phyloP scores from a whole-genome alignment of 2,113 vertebrate genomes.

The Cyphomyrus plagiostoma region DNA sequence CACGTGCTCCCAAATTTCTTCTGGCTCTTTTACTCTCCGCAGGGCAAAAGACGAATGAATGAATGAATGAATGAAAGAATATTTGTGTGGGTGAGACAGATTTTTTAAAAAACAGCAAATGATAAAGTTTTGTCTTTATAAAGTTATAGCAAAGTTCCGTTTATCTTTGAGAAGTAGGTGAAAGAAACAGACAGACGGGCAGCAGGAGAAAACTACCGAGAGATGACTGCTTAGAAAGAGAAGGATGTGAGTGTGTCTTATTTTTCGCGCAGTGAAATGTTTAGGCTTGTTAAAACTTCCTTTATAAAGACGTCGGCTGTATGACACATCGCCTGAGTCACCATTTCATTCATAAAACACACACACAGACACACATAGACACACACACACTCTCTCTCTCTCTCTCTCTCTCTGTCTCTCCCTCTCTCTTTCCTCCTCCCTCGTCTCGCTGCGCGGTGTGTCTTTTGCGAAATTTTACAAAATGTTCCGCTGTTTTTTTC shows the following conservation, averaged over 20 bases:
- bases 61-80: constrained; percentile 41
- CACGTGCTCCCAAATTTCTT: constrained; percentile 59
- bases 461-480: constrained; percentile 50
- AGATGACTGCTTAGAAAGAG: constrained; percentile 51
- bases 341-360: constrained; percentile 72
- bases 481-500: constrained; percentile 57
- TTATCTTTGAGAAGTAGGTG: constrained; percentile 39
- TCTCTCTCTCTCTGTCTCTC: constrained; percentile 24
- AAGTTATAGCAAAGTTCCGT: constrained; percentile 45
- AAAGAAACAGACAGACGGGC: constrained; percentile 32
- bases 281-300: constrained; percentile 80
- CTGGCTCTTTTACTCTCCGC: constrained; percentile 34
- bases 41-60: constrained; percentile 35
- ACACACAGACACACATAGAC: constrained; percentile 36
- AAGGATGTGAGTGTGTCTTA: constrained; percentile 68
- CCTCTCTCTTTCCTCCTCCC: constrained; percentile 39
- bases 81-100: constrained; percentile 25
- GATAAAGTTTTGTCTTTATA: constrained; percentile 37
- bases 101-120: constrained; percentile 19
- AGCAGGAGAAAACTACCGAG: constrained; percentile 38
- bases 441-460: constrained; percentile 43
- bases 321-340: constrained; percentile 77
- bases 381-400: constrained; percentile 27
- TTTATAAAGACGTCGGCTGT: constrained; percentile 74
- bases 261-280: constrained; percentile 74